These are phyloP conservation scores for Ruditapes philippinarum DNA, from an alignment of 1,140 invertebrate genomes.

Conservation along the genomic window DNA sequence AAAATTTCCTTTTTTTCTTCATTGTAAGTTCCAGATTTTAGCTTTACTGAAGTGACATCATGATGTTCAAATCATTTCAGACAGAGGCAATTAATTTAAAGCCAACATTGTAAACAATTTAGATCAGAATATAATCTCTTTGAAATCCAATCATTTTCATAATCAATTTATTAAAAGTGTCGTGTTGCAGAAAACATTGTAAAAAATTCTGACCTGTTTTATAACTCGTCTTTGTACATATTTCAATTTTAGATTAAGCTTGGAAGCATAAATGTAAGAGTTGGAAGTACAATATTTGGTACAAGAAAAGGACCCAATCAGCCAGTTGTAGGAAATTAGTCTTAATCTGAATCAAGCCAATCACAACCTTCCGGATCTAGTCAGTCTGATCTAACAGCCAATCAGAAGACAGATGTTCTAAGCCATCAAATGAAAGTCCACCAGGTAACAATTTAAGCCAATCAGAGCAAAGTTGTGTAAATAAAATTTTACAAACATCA, in stretches of 20 bases:
- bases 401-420: neutral
- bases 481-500: neutral
- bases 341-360: neutral
- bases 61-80: no score
- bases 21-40: no score
- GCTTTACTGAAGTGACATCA: no score
- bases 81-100: no score
- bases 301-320: slow-evolving; percentile 87
- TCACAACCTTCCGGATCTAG: neutral
- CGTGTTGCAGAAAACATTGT: no score
- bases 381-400: neutral
- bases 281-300: slow-evolving; percentile 98
- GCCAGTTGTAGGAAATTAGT: neutral
- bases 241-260: slow-evolving; percentile 93
- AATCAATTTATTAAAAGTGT: no score
- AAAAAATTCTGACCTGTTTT: no score
- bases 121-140: no score
- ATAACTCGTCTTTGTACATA: no score
- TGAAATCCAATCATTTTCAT: no score
- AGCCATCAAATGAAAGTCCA: neutral
- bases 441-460: neutral
- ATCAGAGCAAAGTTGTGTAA: neutral
- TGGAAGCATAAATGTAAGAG: slow-evolving; percentile 97
- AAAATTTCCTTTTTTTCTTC: no score
- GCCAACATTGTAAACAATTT: no score